phyloP scores from a whole-genome alignment of 2,797 vertebrate genomes.

The Protonibea diacanthus region DNA sequence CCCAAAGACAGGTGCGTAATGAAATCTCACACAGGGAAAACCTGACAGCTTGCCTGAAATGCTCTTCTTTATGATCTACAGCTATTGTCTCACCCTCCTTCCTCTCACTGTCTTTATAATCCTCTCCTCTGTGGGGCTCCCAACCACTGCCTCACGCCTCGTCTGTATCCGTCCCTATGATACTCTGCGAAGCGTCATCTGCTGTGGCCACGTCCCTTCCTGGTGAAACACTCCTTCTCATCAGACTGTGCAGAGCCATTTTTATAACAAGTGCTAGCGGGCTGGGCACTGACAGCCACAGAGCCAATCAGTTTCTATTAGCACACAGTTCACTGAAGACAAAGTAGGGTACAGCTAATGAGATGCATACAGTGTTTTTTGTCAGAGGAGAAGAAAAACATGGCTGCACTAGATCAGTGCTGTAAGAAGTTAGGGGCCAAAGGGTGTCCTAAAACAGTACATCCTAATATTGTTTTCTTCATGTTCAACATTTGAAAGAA shows the following conservation, averaged over 20 bases:
- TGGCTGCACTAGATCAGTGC: neutral
- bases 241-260: slow-evolving; percentile 61
- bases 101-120: neutral
- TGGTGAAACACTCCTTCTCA: slow-evolving; percentile 24
- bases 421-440: slow-evolving; percentile 3
- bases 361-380: slow-evolving; percentile 47
- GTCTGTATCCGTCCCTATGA: slow-evolving; percentile 17
- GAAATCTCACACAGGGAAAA: slow-evolving; percentile 70
- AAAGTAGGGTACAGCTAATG: slow-evolving; percentile 52
- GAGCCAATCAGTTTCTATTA: slow-evolving; percentile 60
- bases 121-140: slow-evolving; percentile 20
- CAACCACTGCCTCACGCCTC: slow-evolving; percentile 33
- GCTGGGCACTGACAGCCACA: slow-evolving; percentile 46
- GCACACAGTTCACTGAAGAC: slow-evolving; percentile 50
- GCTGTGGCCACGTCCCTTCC: slow-evolving; percentile 18
- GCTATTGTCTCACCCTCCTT: slow-evolving; percentile 35
- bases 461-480: neutral
- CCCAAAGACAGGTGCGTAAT: slow-evolving; percentile 72
- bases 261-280: slow-evolving; percentile 65
- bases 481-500: neutral
- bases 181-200: neutral
- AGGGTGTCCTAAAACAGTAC: neutral
- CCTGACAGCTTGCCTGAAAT: slow-evolving; percentile 60
- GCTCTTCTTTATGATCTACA: slow-evolving; percentile 46
- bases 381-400: slow-evolving; percentile 28